Evolutionary conservation across 2,888 invertebrate genomes (phyloP).

Genomic region (Orthosia gracilis): DNA sequence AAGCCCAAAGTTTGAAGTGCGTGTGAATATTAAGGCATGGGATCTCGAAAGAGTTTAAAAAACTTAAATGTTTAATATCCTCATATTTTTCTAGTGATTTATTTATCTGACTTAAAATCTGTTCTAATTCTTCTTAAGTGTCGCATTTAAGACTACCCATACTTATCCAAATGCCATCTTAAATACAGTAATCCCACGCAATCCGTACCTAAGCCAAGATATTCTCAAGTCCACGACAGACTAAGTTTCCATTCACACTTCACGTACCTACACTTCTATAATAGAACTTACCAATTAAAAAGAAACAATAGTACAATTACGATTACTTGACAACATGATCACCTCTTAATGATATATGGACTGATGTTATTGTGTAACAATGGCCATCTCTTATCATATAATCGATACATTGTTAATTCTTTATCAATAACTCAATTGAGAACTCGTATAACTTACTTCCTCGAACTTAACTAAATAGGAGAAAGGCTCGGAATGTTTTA

Average conservation of each 20-base stretch:
- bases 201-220: background rate
- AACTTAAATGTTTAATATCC: background rate
- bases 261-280: constrained; percentile 30
- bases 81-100: background rate
- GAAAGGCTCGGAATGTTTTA: constrained; percentile 22
- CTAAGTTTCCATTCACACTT: constrained; percentile 8
- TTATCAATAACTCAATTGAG: constrained; percentile 41
- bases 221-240: background rate
- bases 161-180: background rate
- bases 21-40: background rate
- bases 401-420: constrained; percentile 40
- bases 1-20: constrained; percentile 10
- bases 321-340: constrained; percentile 69
- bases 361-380: constrained; percentile 49
- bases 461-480: constrained; percentile 8
- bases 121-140: constrained; percentile 6
- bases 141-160: background rate
- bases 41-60: background rate
- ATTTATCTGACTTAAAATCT: background rate
- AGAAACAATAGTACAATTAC: constrained; percentile 68
- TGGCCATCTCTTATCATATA: constrained; percentile 42
- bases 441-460: constrained; percentile 38
- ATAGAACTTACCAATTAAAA: constrained; percentile 61
- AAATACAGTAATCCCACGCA: background rate
- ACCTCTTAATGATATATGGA: constrained; percentile 61